Evolutionary conservation across 2,797 vertebrate species (phyloP).

Genomic region (Pseudochirops cupreus): DNA sequence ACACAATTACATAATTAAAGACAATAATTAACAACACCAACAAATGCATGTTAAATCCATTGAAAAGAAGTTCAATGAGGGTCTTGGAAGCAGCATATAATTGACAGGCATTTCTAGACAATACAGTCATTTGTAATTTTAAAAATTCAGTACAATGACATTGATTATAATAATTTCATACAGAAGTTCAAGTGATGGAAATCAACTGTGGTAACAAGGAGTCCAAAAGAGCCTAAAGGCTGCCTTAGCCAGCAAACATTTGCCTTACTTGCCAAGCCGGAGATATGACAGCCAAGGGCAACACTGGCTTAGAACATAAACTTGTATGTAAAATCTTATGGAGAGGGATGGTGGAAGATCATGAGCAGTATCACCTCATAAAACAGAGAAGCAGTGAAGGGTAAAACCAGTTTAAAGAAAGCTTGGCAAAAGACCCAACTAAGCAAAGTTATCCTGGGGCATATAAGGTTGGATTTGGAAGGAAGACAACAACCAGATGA

Average conservation of each 20-base stretch:
- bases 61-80: neutral
- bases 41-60: neutral
- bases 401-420: neutral
- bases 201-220: slow-evolving; percentile 1
- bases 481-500: neutral
- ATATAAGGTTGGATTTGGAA: neutral
- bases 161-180: neutral
- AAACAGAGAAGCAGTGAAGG: neutral
- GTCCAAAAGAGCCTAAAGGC: neutral
- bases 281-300: neutral
- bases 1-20: neutral
- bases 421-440: neutral
- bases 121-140: neutral
- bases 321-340: slow-evolving; percentile 9
- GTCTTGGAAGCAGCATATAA: neutral
- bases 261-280: neutral
- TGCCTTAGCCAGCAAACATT: neutral
- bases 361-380: slow-evolving; percentile 3
- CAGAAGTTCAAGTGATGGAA: neutral
- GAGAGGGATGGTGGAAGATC: neutral
- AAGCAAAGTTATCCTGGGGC: neutral
- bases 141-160: neutral
- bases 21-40: neutral
- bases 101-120: neutral
- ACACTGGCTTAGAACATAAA: neutral